These are phyloP conservation scores for Chaetops frenatus DNA, from an alignment of 2,113 vertebrate genomes.

Conservation along the genomic window DNA sequence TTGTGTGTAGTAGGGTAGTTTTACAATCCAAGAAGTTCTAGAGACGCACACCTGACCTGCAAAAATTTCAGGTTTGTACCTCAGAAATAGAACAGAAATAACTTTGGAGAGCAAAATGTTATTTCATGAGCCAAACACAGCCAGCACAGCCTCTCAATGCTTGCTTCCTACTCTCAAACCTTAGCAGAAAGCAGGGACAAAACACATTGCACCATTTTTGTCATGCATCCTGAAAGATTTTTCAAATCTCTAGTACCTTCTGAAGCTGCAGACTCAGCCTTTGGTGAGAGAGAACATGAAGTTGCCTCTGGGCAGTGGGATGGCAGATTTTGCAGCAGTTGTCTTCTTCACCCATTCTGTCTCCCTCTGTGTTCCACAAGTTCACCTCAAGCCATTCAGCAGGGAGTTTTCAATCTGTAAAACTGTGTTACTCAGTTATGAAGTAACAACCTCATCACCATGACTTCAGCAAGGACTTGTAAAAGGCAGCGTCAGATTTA, in stretches of 20 bases:
- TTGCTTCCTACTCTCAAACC: neutral
- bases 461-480: constrained; percentile 20
- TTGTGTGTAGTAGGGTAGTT: neutral
- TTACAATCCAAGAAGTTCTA: neutral
- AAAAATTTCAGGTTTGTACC: neutral
- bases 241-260: neutral
- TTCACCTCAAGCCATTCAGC: neutral
- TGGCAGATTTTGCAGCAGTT: neutral
- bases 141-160: neutral
- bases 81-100: neutral
- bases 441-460: constrained; percentile 35
- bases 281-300: neutral
- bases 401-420: constrained; percentile 21
- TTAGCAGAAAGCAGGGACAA: neutral
- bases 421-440: constrained; percentile 38
- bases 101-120: neutral
- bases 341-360: neutral
- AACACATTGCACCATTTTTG: neutral
- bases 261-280: neutral
- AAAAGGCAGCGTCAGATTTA: constrained; percentile 27
- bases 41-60: neutral
- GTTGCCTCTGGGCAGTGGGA: neutral
- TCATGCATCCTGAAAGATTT: neutral
- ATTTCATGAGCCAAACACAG: neutral
- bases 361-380: neutral